A percentile compares a stretch with the other conserved stretches of the same genome.
These are phyloP conservation scores for Leucoraja erinaceus DNA, from an alignment of 2,113 vertebrate species.

Conservation along the genomic window DNA sequence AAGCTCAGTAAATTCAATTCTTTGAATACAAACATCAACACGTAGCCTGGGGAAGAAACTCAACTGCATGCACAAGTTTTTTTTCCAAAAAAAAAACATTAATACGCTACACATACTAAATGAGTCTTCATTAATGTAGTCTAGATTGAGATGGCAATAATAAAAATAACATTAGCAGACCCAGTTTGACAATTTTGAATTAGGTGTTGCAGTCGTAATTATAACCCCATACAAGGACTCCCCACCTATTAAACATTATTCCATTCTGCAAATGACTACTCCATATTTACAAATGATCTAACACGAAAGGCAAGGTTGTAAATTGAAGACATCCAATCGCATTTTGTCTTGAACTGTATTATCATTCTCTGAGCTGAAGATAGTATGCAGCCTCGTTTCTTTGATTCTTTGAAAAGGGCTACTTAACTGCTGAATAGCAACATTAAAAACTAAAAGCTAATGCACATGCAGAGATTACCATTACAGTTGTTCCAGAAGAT, in stretches of 20 bases:
- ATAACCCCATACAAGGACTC: background rate
- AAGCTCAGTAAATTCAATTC: slow-evolving; percentile 45
- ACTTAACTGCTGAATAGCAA: background rate
- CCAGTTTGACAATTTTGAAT: slow-evolving; percentile 58
- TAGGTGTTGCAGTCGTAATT: slow-evolving; percentile 42
- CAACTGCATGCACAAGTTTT: slow-evolving; percentile 53
- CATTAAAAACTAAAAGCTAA: slow-evolving; percentile 42
- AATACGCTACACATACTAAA: background rate
- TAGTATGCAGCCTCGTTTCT: background rate
- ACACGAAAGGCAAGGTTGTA: background rate
- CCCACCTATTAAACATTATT: slow-evolving; percentile 27
- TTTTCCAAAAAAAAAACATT: slow-evolving; percentile 37
- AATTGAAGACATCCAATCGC: background rate
- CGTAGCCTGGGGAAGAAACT: slow-evolving; percentile 38
- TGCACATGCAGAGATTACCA: slow-evolving; percentile 67
- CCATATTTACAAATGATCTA: slow-evolving; percentile 17
- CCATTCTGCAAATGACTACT: background rate
- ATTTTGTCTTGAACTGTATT: background rate
- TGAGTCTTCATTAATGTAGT: slow-evolving; percentile 15
- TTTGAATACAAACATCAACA: slow-evolving; percentile 40
- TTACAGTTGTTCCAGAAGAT: slow-evolving; percentile 40
- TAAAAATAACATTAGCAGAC: slow-evolving; percentile 55
- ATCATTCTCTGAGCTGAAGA: background rate
- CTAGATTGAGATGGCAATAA: slow-evolving; percentile 36
- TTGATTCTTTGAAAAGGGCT: slow-evolving; percentile 8